Conservation (phyloP, 2,797 vertebrate genomes). For the Catharus ustulatus region DNA sequence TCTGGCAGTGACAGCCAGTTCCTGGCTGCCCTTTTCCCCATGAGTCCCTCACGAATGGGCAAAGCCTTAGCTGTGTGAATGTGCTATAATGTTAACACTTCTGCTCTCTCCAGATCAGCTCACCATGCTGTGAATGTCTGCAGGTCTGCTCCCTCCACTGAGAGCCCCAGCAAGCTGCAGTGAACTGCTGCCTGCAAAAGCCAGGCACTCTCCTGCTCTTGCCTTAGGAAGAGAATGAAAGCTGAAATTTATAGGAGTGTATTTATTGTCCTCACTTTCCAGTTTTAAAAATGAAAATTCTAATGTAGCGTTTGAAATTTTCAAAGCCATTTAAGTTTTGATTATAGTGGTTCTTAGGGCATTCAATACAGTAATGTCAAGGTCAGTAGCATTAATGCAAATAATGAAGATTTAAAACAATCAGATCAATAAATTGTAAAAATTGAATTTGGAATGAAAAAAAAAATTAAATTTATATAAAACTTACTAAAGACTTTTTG, state of each 20-base stretch:
- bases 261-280: not conserved
- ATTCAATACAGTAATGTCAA: not conserved
- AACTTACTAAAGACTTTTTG: not conserved
- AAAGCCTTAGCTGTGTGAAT: not conserved
- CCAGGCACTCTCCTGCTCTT: not conserved
- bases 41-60: not conserved
- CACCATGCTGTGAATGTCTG: not conserved
- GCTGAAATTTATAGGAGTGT: not conserved
- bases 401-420: not conserved
- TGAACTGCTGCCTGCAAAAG: not conserved
- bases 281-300: not conserved
- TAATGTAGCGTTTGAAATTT: not conserved
- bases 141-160: not conserved
- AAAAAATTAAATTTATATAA: fast-evolving
- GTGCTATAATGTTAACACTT: not conserved
- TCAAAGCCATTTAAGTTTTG: not conserved
- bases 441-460: not conserved
- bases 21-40: not conserved
- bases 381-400: not conserved
- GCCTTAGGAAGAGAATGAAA: not conserved
- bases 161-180: not conserved
- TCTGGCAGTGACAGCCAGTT: not conserved
- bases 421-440: not conserved
- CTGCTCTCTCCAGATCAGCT: not conserved
- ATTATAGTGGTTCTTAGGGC: not conserved